phyloP scores from a whole-genome alignment of 2,797 vertebrate genomes.

The Poeciliopsis turneri region DNA sequence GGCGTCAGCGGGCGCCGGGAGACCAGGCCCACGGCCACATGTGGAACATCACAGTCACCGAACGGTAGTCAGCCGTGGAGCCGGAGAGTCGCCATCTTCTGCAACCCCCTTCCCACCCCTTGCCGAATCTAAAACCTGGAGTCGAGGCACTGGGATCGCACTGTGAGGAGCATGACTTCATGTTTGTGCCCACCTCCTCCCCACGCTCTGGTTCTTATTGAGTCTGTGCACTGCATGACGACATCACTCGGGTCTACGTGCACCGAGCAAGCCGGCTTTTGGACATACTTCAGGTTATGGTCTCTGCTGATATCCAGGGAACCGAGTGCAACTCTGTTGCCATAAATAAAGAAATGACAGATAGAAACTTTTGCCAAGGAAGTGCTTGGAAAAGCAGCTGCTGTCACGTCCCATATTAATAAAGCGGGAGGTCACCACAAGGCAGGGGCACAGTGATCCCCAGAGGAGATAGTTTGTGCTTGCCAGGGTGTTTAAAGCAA shows the following conservation, averaged over 20 bases:
- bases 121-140: constrained; percentile 56
- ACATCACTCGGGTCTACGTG: constrained; percentile 29
- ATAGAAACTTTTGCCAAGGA: constrained; percentile 12
- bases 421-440: constrained; percentile 24
- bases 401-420: constrained; percentile 18
- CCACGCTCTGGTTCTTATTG: constrained; percentile 48
- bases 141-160: constrained; percentile 56
- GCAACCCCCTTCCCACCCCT: constrained; percentile 22
- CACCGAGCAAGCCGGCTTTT: constrained; percentile 13
- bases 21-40: constrained; percentile 52
- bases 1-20: constrained; percentile 16
- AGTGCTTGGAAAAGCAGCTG: constrained; percentile 11
- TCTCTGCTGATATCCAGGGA: constrained; percentile 28
- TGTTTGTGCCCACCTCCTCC: constrained; percentile 52
- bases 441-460: constrained; percentile 15
- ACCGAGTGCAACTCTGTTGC: constrained; percentile 23
- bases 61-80: constrained; percentile 68
- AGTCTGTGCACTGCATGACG: constrained; percentile 41
- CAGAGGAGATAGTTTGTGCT: not conserved
- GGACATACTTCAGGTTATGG: constrained; percentile 26
- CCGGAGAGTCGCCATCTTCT: constrained; percentile 68
- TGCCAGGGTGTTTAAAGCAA: constrained; percentile 13
- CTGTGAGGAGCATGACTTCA: constrained; percentile 69
- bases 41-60: constrained; percentile 77
- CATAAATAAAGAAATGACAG: constrained; percentile 47